These are phyloP conservation scores for Agonopterix arenella DNA, from an alignment of 2,888 invertebrate genomes.

Conservation along the genomic window DNA sequence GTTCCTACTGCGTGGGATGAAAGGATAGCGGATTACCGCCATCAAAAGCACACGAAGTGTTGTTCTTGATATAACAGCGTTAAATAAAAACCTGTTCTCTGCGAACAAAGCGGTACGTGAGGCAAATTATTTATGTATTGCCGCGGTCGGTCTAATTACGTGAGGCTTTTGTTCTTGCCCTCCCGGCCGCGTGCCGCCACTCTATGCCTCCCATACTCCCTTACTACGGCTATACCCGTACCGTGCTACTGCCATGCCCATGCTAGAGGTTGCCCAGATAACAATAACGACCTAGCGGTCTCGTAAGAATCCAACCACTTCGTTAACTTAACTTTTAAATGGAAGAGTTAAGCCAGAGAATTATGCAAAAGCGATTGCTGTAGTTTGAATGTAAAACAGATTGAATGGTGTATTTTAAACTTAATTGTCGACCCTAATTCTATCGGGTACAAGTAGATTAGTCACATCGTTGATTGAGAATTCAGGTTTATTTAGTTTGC, in stretches of 20 bases:
- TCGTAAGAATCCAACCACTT: constrained; percentile 38
- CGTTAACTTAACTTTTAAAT: constrained; percentile 15
- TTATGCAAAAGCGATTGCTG: constrained; percentile 11
- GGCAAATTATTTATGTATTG: constrained; percentile 76
- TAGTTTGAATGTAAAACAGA: constrained; percentile 6
- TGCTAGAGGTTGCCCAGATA: constrained; percentile 39
- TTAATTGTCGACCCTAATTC: constrained; percentile 2
- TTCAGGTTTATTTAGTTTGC: no score
- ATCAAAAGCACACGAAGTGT: constrained; percentile 62
- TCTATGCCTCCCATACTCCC: constrained; percentile 32
- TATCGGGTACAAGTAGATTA: neutral
- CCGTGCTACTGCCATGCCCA: constrained; percentile 15
- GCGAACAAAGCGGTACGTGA: constrained; percentile 71
- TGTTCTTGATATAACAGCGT: constrained; percentile 66
- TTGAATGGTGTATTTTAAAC: neutral
- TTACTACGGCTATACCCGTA: neutral
- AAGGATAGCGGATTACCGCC: constrained; percentile 51
- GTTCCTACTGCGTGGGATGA: constrained; percentile 31
- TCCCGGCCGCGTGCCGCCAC: constrained; percentile 31
- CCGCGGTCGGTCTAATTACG: constrained; percentile 72
- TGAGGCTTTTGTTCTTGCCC: constrained; percentile 68
- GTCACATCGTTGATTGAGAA: no score
- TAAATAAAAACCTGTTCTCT: constrained; percentile 68
- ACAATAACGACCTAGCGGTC: constrained; percentile 50
- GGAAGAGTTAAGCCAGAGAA: neutral